Evolutionary conservation across 1,140 invertebrate species (phyloP).

Genomic region (Musca domestica): DNA sequence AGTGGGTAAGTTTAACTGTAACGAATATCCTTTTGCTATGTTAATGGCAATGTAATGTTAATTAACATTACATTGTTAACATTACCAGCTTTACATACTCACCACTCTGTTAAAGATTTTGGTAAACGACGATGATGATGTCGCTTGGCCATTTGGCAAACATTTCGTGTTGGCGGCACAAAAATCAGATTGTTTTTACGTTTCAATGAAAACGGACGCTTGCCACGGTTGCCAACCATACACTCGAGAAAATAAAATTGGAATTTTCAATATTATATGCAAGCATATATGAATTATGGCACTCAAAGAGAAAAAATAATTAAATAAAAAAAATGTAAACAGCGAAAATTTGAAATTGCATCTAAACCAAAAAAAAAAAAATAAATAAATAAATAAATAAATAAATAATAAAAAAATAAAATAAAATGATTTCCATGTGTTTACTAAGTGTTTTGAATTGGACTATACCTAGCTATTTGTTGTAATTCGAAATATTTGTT

Average conservation of each 20-base stretch:
- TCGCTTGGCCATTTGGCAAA: background rate
- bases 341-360: too few species aligned
- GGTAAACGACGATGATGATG: background rate
- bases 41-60: background rate
- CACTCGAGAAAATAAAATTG: background rate
- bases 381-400: too few species aligned
- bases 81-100: background rate
- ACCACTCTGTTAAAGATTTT: background rate
- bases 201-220: constrained; percentile 6
- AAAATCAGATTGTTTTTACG: background rate
- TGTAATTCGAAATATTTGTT: too few species aligned
- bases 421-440: too few species aligned
- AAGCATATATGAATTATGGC: too few species aligned
- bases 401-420: too few species aligned
- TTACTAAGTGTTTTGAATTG: too few species aligned
- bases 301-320: too few species aligned
- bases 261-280: too few species aligned
- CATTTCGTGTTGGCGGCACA: background rate
- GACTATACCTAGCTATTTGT: too few species aligned
- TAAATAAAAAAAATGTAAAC: too few species aligned
- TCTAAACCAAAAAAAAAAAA: too few species aligned
- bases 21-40: background rate
- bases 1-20: background rate
- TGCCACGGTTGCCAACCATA: background rate
- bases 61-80: background rate